Evolutionary conservation across 2,888 invertebrate species (phyloP).

Genomic region (Strigamia maritima): DNA sequence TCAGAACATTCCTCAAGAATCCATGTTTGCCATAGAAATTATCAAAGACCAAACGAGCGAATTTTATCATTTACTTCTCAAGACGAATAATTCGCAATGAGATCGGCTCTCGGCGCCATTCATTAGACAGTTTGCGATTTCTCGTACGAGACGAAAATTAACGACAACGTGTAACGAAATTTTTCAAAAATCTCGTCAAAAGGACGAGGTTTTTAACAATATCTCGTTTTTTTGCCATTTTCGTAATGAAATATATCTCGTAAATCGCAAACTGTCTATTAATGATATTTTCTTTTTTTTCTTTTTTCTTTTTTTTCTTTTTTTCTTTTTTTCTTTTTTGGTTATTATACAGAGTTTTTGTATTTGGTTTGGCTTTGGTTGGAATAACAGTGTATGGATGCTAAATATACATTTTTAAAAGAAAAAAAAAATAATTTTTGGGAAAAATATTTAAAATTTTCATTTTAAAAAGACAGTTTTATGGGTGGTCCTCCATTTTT

Average conservation of each 20-base stretch:
- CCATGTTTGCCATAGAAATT: constrained; percentile 65
- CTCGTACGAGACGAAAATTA: no score
- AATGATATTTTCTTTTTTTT: no score
- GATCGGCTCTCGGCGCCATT: no score
- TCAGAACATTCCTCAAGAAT: constrained; percentile 74
- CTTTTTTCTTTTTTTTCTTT: no score
- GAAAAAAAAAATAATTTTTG: no score
- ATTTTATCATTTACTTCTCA: constrained; percentile 39
- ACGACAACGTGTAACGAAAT: no score
- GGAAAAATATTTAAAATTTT: no score
- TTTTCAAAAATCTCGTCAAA: no score
- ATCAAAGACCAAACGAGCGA: constrained; percentile 49
- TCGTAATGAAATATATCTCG: not conserved
- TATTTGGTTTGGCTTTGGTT: not conserved
- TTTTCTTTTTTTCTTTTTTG: not conserved
- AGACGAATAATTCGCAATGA: not conserved
- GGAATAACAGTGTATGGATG: not conserved
- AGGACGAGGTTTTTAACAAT: no score
- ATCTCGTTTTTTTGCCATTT: not conserved
- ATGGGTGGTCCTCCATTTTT: not conserved
- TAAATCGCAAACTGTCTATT: no score
- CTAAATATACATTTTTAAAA: no score
- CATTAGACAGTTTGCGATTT: no score
- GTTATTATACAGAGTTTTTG: not conserved
- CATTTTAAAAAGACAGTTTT: not conserved